phyloP scores from a whole-genome alignment of 2,888 invertebrate genomes.

The Plagodis dolabraria region DNA sequence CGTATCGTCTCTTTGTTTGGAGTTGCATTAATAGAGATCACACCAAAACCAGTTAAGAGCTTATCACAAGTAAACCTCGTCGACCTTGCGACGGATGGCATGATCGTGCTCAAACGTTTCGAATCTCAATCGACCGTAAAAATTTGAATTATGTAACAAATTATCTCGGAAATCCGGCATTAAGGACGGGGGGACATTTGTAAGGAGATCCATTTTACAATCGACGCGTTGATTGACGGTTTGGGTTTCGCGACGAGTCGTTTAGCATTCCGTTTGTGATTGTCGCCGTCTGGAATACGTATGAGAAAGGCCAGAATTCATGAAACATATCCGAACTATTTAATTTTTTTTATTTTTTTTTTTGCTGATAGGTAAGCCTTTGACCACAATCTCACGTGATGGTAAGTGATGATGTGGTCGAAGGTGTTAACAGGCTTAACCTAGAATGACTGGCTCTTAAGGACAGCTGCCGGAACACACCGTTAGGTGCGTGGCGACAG shows the following conservation, averaged over 20 bases:
- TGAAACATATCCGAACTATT: too few relatives aligned
- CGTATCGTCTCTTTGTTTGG: constrained; percentile 10
- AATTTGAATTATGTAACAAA: constrained; percentile 46
- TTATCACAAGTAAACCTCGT: constrained; percentile 32
- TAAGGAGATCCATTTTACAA: constrained; percentile 20
- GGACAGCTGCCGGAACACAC: too few relatives aligned
- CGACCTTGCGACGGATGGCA: constrained; percentile 58
- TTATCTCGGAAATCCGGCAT: constrained; percentile 63
- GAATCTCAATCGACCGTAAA: constrained; percentile 48
- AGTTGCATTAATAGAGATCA: not conserved
- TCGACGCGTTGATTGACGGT: constrained; percentile 42
- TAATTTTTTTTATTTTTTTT: too few relatives aligned
- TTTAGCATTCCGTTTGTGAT: constrained; percentile 30
- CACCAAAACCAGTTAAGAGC: constrained; percentile 33
- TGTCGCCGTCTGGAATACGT: constrained; percentile 46
- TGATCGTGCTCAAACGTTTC: constrained; percentile 48
- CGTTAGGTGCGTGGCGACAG: too few relatives aligned
- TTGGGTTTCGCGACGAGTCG: constrained; percentile 52
- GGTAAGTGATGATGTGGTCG: too few relatives aligned
- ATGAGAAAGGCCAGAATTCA: constrained; percentile 51
- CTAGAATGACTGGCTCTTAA: too few relatives aligned
- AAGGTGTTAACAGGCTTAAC: too few relatives aligned
- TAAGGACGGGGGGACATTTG: constrained; percentile 36
- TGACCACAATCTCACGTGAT: too few relatives aligned
- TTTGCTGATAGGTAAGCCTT: too few relatives aligned